Percentiles rank a stretch among this genome's conserved stretches.
These are phyloP conservation scores for Candidula unifasciata DNA, from an alignment of 2,888 invertebrate species.

Conservation along the genomic window DNA sequence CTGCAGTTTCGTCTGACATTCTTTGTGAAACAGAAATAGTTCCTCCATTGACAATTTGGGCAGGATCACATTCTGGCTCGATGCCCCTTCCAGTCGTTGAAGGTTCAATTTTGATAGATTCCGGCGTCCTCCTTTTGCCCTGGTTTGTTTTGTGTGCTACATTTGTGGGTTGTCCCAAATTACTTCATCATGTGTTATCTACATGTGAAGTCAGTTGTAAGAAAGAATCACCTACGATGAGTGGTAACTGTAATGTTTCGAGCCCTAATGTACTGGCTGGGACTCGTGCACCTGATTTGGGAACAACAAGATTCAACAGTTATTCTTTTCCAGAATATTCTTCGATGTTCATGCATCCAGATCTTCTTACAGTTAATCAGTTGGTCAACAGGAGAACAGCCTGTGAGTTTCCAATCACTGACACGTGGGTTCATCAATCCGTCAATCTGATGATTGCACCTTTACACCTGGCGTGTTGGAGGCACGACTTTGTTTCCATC, in stretches of 20 bases:
- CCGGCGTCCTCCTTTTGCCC: neutral
- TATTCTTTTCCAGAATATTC: too few species aligned
- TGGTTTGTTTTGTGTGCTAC: constrained; percentile 41
- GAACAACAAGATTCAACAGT: too few species aligned
- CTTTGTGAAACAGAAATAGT: neutral
- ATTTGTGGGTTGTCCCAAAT: constrained; percentile 35
- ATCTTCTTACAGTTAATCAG: neutral
- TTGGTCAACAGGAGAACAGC: constrained; percentile 3
- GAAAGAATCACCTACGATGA: neutral
- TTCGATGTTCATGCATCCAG: neutral
- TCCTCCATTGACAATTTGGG: too few species aligned
- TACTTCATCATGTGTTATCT: neutral
- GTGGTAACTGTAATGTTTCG: too few species aligned
- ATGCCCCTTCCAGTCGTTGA: neutral
- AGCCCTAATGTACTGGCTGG: neutral
- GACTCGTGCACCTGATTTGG: too few species aligned
- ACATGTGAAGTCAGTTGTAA: neutral
- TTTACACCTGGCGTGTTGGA: constrained; percentile 47
- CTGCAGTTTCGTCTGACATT: neutral
- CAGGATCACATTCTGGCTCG: neutral
- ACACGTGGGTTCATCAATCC: constrained; percentile 41
- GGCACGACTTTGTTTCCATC: constrained; percentile 25
- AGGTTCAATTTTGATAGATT: neutral
- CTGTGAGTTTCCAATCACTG: constrained; percentile 43
- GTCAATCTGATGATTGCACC: constrained; percentile 22